Base-by-base conservation (phyloP, 2,888 invertebrate genomes). In the Trilocha varians region DNA sequence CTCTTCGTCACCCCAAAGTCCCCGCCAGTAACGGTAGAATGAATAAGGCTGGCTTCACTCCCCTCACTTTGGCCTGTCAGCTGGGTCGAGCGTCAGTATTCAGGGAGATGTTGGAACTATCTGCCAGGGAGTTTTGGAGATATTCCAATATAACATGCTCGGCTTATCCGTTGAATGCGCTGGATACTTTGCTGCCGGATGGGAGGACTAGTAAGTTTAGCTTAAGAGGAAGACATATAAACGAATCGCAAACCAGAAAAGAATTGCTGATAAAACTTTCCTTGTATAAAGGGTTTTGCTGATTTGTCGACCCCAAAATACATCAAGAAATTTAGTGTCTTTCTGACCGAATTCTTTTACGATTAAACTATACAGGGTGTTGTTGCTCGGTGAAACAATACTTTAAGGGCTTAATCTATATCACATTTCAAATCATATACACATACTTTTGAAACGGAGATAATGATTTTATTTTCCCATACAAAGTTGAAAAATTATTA, bases 81-180 rank as follows among this genome's bases (percentile, higher is more conserved):
- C 87, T 99, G 47, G 99, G 99, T 41, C 91, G 99, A 43, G 96
- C 97, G 32, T 95, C 96, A 57, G 97, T 99, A 50, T 99, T 99
- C 85, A 90, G 95, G 53, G 98, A 98, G 85, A 99, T 99, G 96
- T 88, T 99, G 75, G 99, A 99, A 73, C 88, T 99, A 6, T 96
- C 94, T 8, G 93, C 94, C 11, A 89, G 95, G 70, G 99, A 98
- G 79, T 97, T 99, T 82, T 99, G 99, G 99, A 88, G 98, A 40
- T 99, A 98, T 84, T 98, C 98, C 66, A 99, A 99, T 69, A 98
- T 99, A 57, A 98, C 97, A 8, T 99, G 99, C 77, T 98, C 98
- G 1, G 98, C 96, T 3, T 99, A 99, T 77, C 98, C 98, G 0
- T 85, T 99, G 40, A 97, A 97, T 71, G 97, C 98, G 2, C 85